These are phyloP conservation scores for Guaruba guarouba DNA, from an alignment of 2,113 vertebrate genomes.

Conservation along the genomic window DNA sequence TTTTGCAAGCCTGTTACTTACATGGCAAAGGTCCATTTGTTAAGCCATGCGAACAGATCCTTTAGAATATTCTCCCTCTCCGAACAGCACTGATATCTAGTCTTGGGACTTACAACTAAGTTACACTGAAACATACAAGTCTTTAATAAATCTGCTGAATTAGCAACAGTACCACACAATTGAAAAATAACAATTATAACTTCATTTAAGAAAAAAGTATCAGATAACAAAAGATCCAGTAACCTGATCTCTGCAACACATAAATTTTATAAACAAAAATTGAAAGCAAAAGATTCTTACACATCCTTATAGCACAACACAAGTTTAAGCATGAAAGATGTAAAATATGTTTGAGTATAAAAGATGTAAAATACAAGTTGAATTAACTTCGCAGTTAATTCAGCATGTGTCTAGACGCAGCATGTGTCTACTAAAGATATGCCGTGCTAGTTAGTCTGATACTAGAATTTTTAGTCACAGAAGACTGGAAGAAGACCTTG, in stretches of 20 bases:
- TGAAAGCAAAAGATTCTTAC: not conserved
- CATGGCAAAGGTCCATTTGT: not conserved
- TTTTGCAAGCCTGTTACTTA: not conserved
- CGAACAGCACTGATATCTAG: accelerated
- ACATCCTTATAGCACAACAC: not conserved
- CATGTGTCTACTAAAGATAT: not conserved
- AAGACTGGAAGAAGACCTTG: not conserved
- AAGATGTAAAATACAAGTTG: not conserved
- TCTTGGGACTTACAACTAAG: not conserved
- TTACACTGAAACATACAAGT: not conserved
- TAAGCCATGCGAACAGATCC: not conserved
- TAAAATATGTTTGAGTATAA: not conserved
- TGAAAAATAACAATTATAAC: not conserved
- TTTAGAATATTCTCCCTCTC: not conserved
- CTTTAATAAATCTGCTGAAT: not conserved
- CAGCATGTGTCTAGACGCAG: not conserved
- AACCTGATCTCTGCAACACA: not conserved
- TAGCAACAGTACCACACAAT: not conserved
- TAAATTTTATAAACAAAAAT: not conserved
- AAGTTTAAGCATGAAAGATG: not conserved
- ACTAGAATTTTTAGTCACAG: not conserved
- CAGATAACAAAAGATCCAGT: not conserved
- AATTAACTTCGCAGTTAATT: not conserved
- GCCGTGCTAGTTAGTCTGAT: not conserved
- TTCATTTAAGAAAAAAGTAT: not conserved